Evolutionary conservation across 2,888 invertebrate genomes (phyloP), one percentile per base, ranked within the genome.

Genomic region (Cephus rjabovi): DNA sequence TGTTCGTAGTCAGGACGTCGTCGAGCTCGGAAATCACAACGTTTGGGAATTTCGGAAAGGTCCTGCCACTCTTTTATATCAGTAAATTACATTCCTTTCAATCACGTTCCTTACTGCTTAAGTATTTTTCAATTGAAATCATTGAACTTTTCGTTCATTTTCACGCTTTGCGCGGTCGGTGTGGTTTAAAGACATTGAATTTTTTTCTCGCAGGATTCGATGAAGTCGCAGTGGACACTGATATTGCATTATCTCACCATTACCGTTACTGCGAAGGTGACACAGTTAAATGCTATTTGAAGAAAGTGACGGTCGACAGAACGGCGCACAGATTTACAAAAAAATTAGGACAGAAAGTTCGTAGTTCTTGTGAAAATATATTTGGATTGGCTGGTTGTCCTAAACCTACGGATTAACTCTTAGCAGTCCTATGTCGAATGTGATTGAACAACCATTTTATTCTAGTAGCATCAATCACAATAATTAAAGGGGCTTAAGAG

Each of bases 21-120:
- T 88, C n/a, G 87, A 89, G 80, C 83, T 89, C 0, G 91, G 91
- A 12, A 90, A 89, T 77, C 89, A 90, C 79, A 80, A 82, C 15
- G 85, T 86, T 15, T 88, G 87, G 87, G 85, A 87, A 75, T 75
- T 86, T 15, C 81, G 80, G 2, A 68, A 78, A 34, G 81, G 83
- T 34, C 76, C 80, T 12, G 78, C 74, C n/a, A 73, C 71, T 23
- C 40, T 70, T 74, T 9, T 56, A 0, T 74, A 77, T 23, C 73
- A 79, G 78, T 70, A 79, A 78, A 69, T 35, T 37, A 11, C 3
- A 56, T 68, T 76, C 37, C 56, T 34, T 12, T 75, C 2, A 73
- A 6, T 56, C 56, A 9, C 56, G 23, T 56, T 56, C 6, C 23
- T 56, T 9, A 56, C 15, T 2, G 56, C 2, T 56, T 1, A 6